Conservation (phyloP, 2,113 vertebrate species). For the Eira barbara region DNA sequence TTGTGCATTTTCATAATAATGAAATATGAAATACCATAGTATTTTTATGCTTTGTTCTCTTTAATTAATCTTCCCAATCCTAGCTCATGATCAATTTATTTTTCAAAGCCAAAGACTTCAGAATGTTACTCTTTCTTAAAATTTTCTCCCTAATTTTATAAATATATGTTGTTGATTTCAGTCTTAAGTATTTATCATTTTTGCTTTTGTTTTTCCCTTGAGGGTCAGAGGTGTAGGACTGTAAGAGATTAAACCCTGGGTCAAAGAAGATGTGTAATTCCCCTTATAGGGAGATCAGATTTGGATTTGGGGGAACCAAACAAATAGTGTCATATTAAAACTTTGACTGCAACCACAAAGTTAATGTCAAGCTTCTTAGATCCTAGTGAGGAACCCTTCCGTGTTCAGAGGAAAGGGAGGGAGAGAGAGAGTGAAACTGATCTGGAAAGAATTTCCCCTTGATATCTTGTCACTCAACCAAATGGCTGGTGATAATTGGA, state of each 20-base stretch:
- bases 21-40: constrained; percentile 45
- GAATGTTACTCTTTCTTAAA: neutral
- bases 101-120: constrained; percentile 31
- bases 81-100: neutral
- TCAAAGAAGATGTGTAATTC: neutral
- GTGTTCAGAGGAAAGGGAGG: constrained; percentile 65
- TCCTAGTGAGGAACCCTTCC: constrained; percentile 17
- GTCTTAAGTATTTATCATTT: neutral
- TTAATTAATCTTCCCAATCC: constrained; percentile 37
- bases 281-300: neutral
- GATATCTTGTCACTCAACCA: constrained; percentile 80
- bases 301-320: constrained; percentile 55
- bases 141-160: neutral
- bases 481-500: constrained; percentile 82
- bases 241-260: neutral
- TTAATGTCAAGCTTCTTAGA: constrained; percentile 39
- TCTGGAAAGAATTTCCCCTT: constrained; percentile 72
- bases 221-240: neutral
- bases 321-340: constrained; percentile 4
- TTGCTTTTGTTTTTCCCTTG: neutral
- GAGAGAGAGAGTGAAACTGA: constrained; percentile 61
- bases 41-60: constrained; percentile 49
- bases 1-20: constrained; percentile 62
- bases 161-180: neutral
- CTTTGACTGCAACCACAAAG: constrained; percentile 40